A percentile compares a stretch with the other conserved stretches of the same genome.
phyloP scores from a whole-genome alignment of 2,113 vertebrate genomes.

The Microtus montanus region DNA sequence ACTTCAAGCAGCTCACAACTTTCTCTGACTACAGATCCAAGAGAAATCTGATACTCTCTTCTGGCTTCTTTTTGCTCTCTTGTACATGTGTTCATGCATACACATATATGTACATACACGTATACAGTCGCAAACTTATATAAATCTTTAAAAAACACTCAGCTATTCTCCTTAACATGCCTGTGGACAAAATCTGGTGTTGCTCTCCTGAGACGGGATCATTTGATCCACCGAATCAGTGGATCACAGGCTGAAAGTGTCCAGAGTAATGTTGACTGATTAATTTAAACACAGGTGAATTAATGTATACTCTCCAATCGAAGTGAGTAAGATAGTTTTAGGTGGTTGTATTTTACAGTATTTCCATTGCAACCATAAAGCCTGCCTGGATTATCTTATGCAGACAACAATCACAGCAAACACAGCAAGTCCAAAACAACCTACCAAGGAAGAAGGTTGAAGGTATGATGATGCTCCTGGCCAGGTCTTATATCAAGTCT shows the following conservation, averaged over 20 bases:
- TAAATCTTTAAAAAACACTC: neutral
- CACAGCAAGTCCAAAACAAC: neutral
- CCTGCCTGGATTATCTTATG: neutral
- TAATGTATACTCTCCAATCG: neutral
- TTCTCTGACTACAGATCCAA: neutral
- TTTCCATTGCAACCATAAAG: slow-evolving; percentile 11
- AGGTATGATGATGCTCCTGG: neutral
- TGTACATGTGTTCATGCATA: no score
- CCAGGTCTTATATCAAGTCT: neutral
- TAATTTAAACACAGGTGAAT: slow-evolving; percentile 7
- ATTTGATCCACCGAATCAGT: slow-evolving; percentile 2
- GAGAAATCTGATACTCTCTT: neutral
- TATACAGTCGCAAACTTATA: neutral
- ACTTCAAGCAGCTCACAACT: neutral
- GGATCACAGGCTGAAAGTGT: neutral
- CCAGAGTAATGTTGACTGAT: slow-evolving; percentile 26
- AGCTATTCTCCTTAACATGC: slow-evolving; percentile 7
- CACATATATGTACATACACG: neutral
- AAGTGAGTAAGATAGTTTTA: slow-evolving; percentile 19
- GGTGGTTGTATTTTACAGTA: neutral
- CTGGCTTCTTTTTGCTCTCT: neutral
- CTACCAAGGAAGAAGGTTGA: neutral
- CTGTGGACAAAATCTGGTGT: neutral
- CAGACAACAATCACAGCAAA: neutral
- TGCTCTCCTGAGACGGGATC: slow-evolving; percentile 8